Evolutionary conservation across 1,140 invertebrate genomes (phyloP), one percentile per base, ranked within the genome.

Genomic region (Agrypnia vestita): DNA sequence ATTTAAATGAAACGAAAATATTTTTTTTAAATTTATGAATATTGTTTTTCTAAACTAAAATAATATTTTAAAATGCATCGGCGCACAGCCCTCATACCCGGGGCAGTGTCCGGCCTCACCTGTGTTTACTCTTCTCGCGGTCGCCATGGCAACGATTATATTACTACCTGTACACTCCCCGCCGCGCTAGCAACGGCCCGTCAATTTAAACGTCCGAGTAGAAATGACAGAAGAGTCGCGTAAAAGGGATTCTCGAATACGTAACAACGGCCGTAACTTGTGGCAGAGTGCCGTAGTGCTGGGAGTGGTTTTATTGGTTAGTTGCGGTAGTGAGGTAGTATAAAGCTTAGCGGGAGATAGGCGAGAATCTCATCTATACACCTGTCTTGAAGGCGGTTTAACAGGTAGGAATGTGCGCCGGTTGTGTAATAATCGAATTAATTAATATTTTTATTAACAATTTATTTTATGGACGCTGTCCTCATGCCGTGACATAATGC

Each of bases 281-380:
- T 51, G 49, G n/a, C n/a, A 13, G n/a, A 15, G 11, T 12, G 49
- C 3, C 49, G 49, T 15, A 15, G 10, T 69, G 15, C 64, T 69
- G 44, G 0, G 15, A 13, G 44, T n/a, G 15, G 10, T 21, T 69
- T 69, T 69, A 69, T 69, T 49, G 64, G 64, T 69, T 47, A 46
- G 12, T 44, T 44, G 64, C 64, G 64, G 64, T 69, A 69, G 64
- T 69, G 62, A 67, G 43, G 62, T 67, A 67, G 62, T 67, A 67
- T 47, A 67, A 67, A 67, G 35, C 62, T 67, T 67, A 67, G 62
- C 62, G 64, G 67, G 43, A 49, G 67, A 49, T 71, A 73, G 69
- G 69, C 69, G 69, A 73, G 69, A 73, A 73, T 73, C 69, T 73
- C 47, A 73, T 53, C 69, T 73, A 73, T 73, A 73, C 69, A 73